These are phyloP conservation scores for Lamellibrachia luymesi DNA, from an alignment of 1,140 invertebrate genomes.

Conservation along the genomic window DNA sequence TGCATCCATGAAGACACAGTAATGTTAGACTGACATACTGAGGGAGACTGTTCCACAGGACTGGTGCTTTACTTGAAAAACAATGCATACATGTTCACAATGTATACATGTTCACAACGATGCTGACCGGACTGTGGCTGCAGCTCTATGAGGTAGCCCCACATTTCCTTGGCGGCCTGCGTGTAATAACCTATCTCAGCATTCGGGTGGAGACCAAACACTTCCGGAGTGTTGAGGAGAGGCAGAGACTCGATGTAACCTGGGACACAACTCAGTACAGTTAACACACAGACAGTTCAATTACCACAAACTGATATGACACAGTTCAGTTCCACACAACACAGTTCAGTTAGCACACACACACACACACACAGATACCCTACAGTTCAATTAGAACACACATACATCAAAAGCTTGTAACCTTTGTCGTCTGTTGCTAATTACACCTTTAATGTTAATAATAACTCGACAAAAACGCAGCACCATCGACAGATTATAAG, in stretches of 20 bases:
- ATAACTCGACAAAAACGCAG: not conserved
- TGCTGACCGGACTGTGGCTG: conserved; percentile 72
- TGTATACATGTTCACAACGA: too few relatives aligned
- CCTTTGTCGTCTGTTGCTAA: too few relatives aligned
- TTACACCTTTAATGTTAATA: too few relatives aligned
- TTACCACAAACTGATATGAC: conserved; percentile 51
- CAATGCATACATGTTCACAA: too few relatives aligned
- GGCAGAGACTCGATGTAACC: conserved; percentile 76
- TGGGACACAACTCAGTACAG: not conserved
- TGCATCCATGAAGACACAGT: too few relatives aligned
- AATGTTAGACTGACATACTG: too few relatives aligned
- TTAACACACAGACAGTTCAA: conserved; percentile 60
- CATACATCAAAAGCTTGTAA: too few relatives aligned
- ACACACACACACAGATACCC: conserved; percentile 68
- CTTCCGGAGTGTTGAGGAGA: conserved; percentile 85
- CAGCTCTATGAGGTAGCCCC: conserved; percentile 77
- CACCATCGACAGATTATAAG: not conserved
- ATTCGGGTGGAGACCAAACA: conserved; percentile 91
- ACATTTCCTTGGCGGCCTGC: conserved; percentile 78
- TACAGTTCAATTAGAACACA: conserved; percentile 55
- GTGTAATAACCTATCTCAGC: conserved; percentile 85
- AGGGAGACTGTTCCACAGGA: too few relatives aligned
- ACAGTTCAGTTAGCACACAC: conserved; percentile 64
- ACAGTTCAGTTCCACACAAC: conserved; percentile 70
- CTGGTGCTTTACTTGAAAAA: too few relatives aligned